Base-by-base conservation (phyloP, 1,140 invertebrate genomes). In the Temnothorax nylanderi region DNA sequence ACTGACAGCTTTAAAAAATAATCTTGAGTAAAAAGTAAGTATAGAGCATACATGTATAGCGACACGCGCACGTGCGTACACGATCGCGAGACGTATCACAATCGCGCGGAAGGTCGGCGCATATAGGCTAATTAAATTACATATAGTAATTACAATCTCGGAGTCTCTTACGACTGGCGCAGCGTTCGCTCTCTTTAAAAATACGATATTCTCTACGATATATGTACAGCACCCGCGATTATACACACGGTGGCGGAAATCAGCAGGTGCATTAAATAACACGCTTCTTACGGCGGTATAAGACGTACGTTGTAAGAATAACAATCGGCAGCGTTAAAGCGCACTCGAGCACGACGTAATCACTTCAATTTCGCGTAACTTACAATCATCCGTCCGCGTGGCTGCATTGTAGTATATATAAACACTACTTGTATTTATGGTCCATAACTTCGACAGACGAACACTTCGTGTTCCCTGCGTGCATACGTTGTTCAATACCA, bases 351-450 rank as follows among this genome's bases (percentile, higher is more conserved):
- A 47, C 37, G 41, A 60, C 34, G 67, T 82, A 74, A 60, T 82
- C 51, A 74, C 54, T 49, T 82, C 74, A 82, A 82, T 74, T 74
- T 82, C 37, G 80, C 54, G 10, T 32, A 71, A 81, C 77, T 71
- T 47, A 37, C 54, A 26, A 72, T 72, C 41, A 60, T 60, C n/a
- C 41, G 44, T 26, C 34, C 65, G 11, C 10, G 41, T 26, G 37
- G 41, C 54, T 60, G 51, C 67, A 74, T 74, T 47, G 67, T 34
- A 4, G 7, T 74, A 74, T 69, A 74, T 69, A 65, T 56, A 81
- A 69, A 81, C 34, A 56, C 16, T 56, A 32, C 21, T 71, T 54
- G 47, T 37, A 82, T 82, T 82, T 82, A 58, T 34, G 54, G 21
- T 49, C 51, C 67, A 47, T 74, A 82, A 74, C 41, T 60, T 60